Conservation (phyloP, 2,113 vertebrate genomes). For the Salvelinus fontinalis region DNA sequence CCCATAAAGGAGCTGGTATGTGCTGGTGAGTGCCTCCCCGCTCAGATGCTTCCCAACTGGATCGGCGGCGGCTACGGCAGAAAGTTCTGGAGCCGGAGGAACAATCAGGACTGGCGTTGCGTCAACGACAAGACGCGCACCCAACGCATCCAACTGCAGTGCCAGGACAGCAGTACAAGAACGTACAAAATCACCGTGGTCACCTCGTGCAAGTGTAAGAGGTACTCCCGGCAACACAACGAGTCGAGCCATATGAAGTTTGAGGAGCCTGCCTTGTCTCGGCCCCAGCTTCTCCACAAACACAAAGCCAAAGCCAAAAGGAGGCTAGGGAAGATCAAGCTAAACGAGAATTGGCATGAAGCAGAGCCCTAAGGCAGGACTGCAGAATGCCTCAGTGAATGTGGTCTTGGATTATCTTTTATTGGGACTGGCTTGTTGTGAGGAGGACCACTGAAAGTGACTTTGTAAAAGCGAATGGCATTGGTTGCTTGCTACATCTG, state of each 20-base stretch:
- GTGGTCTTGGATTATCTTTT: conserved; percentile 51
- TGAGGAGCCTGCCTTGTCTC: conserved; percentile 74
- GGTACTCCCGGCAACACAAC: conserved; percentile 91
- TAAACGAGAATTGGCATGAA: conserved; percentile 82
- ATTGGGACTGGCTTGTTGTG: conserved; percentile 32
- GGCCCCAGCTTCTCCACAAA: conserved; percentile 80
- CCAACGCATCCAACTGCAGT: conserved; percentile 91
- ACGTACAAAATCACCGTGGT: conserved; percentile 94
- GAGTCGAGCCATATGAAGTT: conserved; percentile 83
- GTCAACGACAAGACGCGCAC: conserved; percentile 93
- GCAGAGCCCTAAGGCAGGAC: conserved; percentile 63
- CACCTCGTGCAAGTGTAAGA: conserved; percentile 93
- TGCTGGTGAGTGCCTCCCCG: conserved; percentile 90
- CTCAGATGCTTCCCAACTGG: conserved; percentile 94
- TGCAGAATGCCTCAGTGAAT: conserved; percentile 1
- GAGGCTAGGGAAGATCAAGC: conserved; percentile 82
- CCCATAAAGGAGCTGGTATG: conserved; percentile 96
- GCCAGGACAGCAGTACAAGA: conserved; percentile 89
- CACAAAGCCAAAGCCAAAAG: conserved; percentile 85
- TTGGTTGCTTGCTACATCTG: conserved; percentile 35
- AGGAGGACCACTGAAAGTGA: conserved; percentile 5
- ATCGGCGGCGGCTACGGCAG: conserved; percentile 85
- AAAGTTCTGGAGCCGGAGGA: conserved; percentile 87
- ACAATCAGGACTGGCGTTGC: conserved; percentile 89
- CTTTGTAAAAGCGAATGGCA: conserved; percentile 14